These are phyloP conservation scores for Campaea margaritaria DNA, from an alignment of 2,888 invertebrate genomes.

Conservation along the genomic window DNA sequence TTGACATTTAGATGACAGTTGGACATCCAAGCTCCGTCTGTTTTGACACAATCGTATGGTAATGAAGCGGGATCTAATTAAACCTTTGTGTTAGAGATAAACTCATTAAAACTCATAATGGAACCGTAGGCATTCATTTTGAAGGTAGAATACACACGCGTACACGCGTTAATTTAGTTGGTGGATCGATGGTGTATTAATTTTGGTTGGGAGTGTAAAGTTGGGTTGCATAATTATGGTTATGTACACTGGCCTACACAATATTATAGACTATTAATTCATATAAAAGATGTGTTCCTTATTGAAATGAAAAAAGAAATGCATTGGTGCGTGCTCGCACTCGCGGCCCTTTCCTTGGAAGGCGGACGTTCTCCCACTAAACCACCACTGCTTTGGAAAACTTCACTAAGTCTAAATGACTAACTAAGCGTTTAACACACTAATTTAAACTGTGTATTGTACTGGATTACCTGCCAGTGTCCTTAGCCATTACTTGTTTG, in stretches of 20 bases:
- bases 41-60: slow-evolving; percentile 76
- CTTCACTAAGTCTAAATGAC: not conserved
- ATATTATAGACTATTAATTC: too few relatives aligned
- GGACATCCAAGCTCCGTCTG: slow-evolving; percentile 58
- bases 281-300: too few relatives aligned
- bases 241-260: too few relatives aligned
- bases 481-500: not conserved
- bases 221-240: not conserved
- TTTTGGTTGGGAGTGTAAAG: not conserved
- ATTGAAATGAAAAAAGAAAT: too few relatives aligned
- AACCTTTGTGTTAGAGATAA: slow-evolving; percentile 69
- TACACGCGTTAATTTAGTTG: slow-evolving; percentile 18
- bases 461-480: not conserved
- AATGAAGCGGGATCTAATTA: slow-evolving; percentile 75
- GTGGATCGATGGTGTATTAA: slow-evolving; percentile 3
- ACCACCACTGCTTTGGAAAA: too few relatives aligned
- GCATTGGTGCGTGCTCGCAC: too few relatives aligned
- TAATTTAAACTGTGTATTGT: not conserved
- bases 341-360: too few relatives aligned
- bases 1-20: slow-evolving; percentile 76
- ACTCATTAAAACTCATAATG: slow-evolving; percentile 66
- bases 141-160: too few relatives aligned
- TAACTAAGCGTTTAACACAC: not conserved
- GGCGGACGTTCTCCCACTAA: too few relatives aligned
- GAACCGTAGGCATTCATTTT: slow-evolving; percentile 51